phyloP scores from a whole-genome alignment of 2,797 vertebrate genomes.

The Tympanoctomys barrerae region DNA sequence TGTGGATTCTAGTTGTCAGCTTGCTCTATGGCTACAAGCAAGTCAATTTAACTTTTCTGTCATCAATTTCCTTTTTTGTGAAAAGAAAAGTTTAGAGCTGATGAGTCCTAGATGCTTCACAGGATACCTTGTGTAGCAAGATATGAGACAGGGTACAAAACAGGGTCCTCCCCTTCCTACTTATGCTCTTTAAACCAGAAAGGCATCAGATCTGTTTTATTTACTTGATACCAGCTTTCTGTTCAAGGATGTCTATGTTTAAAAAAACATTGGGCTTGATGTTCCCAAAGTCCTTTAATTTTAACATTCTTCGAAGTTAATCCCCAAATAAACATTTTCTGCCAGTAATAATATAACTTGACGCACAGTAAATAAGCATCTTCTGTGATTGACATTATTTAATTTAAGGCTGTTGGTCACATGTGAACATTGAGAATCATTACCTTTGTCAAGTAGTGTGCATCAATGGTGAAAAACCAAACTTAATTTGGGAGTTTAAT shows the following conservation, averaged over 20 bases:
- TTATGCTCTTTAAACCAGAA: neutral
- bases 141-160: neutral
- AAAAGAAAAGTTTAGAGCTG: neutral
- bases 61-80: neutral
- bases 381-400: constrained; percentile 45
- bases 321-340: constrained; percentile 49
- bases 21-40: neutral
- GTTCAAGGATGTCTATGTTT: neutral
- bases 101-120: neutral
- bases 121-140: neutral
- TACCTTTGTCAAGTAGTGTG: neutral
- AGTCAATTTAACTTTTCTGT: neutral
- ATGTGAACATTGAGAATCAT: constrained; percentile 14
- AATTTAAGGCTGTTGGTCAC: neutral
- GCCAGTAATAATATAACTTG: neutral
- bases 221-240: neutral
- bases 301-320: constrained; percentile 60
- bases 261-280: constrained; percentile 12
- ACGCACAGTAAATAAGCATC: neutral
- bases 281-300: constrained; percentile 5
- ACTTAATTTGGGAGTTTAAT: constrained; percentile 12
- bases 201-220: neutral
- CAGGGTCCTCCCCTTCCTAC: neutral
- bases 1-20: neutral
- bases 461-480: constrained; percentile 12